Evolutionary conservation across 2,888 invertebrate genomes (phyloP).

Genomic region (Nineta flava): DNA sequence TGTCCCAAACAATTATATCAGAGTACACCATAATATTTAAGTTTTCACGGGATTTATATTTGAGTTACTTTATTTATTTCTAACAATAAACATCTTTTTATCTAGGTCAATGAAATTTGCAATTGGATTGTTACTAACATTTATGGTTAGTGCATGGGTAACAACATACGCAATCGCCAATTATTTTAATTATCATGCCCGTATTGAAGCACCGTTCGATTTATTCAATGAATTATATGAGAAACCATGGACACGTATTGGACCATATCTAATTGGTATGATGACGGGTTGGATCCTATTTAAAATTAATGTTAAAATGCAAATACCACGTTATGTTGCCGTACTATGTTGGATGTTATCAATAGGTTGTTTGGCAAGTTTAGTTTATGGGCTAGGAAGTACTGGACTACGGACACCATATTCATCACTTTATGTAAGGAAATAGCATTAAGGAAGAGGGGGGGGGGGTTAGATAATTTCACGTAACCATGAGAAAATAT

Average conservation of each 20-base stretch:
- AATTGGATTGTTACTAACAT: conserved; percentile 35
- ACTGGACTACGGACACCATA: conserved; percentile 45
- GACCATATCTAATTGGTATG: conserved; percentile 67
- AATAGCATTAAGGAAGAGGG: too few relatives aligned
- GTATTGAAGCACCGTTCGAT: conserved; percentile 66
- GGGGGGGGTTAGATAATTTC: too few relatives aligned
- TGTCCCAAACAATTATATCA: too few relatives aligned
- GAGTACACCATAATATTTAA: too few relatives aligned
- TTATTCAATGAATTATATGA: conserved; percentile 70
- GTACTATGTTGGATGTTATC: conserved; percentile 42
- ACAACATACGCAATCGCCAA: conserved; percentile 60
- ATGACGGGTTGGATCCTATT: conserved; percentile 56
- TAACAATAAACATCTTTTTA: conserved; percentile 1
- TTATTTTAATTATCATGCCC: conserved; percentile 53
- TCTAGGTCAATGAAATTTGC: conserved; percentile 45
- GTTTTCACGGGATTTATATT: too few relatives aligned
- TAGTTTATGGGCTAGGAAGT: conserved; percentile 54
- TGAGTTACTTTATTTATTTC: too few relatives aligned
- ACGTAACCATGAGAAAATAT: too few relatives aligned
- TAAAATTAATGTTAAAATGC: conserved; percentile 46
- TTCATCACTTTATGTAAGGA: conserved; percentile 63
- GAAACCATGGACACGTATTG: conserved; percentile 70
- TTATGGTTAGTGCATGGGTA: conserved; percentile 58
- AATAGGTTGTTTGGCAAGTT: conserved; percentile 38
- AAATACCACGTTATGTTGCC: conserved; percentile 38